phyloP scores from a whole-genome alignment of 2,888 invertebrate species.

The Agrypnus murinus region DNA sequence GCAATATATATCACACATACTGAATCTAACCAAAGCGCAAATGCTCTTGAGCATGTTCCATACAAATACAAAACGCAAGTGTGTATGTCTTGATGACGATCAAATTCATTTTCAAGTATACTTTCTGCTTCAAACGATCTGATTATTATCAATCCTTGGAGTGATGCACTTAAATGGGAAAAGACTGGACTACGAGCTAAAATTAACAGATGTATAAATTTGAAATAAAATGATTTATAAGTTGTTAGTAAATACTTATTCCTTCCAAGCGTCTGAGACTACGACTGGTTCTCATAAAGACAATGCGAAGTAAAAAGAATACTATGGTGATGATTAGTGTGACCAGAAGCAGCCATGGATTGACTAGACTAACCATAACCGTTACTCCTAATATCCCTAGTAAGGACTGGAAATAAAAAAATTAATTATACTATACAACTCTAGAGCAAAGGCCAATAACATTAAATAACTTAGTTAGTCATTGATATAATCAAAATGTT shows the following conservation, averaged over 20 bases:
- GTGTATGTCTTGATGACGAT: slow-evolving; percentile 76
- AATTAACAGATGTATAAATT: slow-evolving; percentile 31
- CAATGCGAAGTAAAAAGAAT: slow-evolving; percentile 78
- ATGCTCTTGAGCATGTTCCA: slow-evolving; percentile 75
- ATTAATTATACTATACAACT: too few species aligned
- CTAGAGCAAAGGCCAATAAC: too few species aligned
- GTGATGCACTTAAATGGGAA: slow-evolving; percentile 80
- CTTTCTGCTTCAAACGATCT: slow-evolving; percentile 78
- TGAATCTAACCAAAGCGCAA: slow-evolving; percentile 83
- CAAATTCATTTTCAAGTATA: slow-evolving; percentile 76
- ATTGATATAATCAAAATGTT: too few species aligned
- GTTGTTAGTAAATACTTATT: slow-evolving; percentile 74
- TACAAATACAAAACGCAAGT: slow-evolving; percentile 85
- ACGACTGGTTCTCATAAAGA: slow-evolving; percentile 84
- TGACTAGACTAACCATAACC: slow-evolving; percentile 81
- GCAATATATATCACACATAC: slow-evolving; percentile 80
- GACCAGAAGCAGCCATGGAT: slow-evolving; percentile 80
- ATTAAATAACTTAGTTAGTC: too few species aligned
- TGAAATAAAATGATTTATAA: too few species aligned
- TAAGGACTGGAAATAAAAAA: slow-evolving; percentile 48
- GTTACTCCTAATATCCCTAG: slow-evolving; percentile 76
- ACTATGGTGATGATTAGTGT: slow-evolving; percentile 78
- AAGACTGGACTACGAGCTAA: slow-evolving; percentile 84
- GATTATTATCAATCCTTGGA: slow-evolving; percentile 80
- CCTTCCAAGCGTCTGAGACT: slow-evolving; percentile 83